phyloP scores from a whole-genome alignment of 2,888 invertebrate genomes.

The Drosophila mimetica region DNA sequence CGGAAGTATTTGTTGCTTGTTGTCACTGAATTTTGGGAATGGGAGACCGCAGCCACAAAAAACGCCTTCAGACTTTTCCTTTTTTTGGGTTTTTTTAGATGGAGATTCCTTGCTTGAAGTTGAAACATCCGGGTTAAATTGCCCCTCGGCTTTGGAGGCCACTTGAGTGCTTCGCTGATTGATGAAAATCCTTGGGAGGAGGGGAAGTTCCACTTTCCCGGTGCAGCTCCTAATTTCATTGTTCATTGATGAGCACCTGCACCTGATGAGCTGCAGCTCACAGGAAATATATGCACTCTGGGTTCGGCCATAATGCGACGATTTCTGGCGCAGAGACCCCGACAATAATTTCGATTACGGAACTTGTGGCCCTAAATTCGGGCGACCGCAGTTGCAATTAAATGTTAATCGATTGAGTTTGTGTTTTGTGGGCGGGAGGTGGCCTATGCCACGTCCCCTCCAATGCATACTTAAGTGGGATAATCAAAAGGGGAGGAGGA shows the following conservation, averaged over 20 bases:
- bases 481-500: conserved; percentile 31
- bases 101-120: neutral
- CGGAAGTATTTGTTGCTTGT: conserved; percentile 64
- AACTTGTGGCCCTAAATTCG: conserved; percentile 42
- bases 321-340: conserved; percentile 11
- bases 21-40: conserved; percentile 47
- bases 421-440: conserved; percentile 27
- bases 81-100: conserved; percentile 27
- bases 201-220: neutral
- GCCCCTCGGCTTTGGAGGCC: conserved; percentile 37
- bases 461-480: conserved; percentile 34
- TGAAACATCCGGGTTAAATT: conserved; percentile 49
- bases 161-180: conserved; percentile 44
- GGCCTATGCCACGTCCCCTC: conserved; percentile 25
- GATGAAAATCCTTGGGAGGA: conserved; percentile 17
- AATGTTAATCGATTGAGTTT: conserved; percentile 75
- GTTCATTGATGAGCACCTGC: conserved; percentile 33
- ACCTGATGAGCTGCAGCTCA: conserved; percentile 7
- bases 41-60: conserved; percentile 52
- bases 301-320: conserved; percentile 21
- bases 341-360: conserved; percentile 66
- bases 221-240: conserved; percentile 37
- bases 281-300: conserved; percentile 35
- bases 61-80: conserved; percentile 58
- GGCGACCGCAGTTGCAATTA: conserved; percentile 65